A percentile compares a stretch with the other conserved stretches of the same genome.
These are phyloP conservation scores for Chrysochloris asiatica DNA, from an alignment of 2,113 vertebrate genomes.

Conservation along the genomic window DNA sequence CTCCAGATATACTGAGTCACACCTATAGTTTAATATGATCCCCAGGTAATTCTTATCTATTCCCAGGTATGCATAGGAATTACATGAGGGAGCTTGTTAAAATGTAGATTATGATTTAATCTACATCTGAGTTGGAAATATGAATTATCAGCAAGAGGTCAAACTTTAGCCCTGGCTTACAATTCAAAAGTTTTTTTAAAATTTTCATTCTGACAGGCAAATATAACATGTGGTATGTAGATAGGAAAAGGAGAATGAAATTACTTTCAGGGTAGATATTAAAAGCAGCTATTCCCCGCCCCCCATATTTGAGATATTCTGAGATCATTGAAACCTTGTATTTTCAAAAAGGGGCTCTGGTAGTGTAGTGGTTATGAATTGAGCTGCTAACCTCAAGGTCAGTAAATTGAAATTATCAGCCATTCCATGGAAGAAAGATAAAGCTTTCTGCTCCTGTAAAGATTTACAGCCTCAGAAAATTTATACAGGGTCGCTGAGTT, in stretches of 20 bases:
- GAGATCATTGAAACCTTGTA: not conserved
- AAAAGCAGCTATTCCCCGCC: not conserved
- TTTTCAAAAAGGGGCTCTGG: too few relatives aligned
- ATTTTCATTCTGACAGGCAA: constrained; percentile 18
- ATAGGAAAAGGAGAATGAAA: not conserved
- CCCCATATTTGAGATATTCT: not conserved
- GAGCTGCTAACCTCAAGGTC: too few relatives aligned
- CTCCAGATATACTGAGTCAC: not conserved
- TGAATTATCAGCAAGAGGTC: not conserved
- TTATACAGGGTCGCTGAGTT: too few relatives aligned
- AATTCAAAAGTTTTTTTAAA: constrained; percentile 12
- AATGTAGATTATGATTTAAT: not conserved
- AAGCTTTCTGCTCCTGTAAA: too few relatives aligned
- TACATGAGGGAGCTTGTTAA: not conserved
- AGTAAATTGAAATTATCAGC: too few relatives aligned
- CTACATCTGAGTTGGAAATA: too few relatives aligned
- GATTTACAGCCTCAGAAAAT: too few relatives aligned
- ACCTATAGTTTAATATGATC: not conserved
- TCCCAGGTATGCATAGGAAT: too few relatives aligned
- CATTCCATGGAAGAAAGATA: too few relatives aligned
- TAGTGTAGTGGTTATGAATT: too few relatives aligned
- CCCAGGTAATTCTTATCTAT: too few relatives aligned
- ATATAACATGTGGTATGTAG: not conserved
- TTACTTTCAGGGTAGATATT: not conserved
- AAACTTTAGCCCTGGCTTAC: not conserved